Conservation (phyloP, 2,888 invertebrate species). For the Nomada flava region DNA sequence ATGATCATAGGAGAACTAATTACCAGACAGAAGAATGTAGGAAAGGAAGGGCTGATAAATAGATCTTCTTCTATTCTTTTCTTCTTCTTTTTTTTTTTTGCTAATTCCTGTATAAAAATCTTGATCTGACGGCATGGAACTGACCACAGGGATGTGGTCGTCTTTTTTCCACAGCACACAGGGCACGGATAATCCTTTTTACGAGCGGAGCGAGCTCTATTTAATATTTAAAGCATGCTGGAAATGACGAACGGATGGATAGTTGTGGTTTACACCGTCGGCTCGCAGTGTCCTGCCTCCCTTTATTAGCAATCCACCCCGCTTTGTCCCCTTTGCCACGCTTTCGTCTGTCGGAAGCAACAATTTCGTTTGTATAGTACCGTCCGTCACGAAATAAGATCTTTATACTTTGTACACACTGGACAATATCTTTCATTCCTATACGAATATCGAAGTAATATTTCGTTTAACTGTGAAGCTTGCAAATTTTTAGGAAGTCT, state of each 20-base stretch:
- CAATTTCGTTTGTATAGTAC: background rate
- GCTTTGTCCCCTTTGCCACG: slow-evolving; percentile 16
- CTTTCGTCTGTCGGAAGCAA: background rate
- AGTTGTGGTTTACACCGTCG: slow-evolving; percentile 78
- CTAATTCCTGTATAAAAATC: slow-evolving; percentile 43
- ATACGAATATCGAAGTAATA: background rate
- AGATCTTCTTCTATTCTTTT: slow-evolving; percentile 21
- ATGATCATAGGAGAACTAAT: background rate
- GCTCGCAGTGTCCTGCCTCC: slow-evolving; percentile 60
- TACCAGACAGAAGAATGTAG: background rate
- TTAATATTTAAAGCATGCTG: slow-evolving; percentile 83
- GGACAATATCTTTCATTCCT: too few species aligned
- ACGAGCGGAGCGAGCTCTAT: slow-evolving; percentile 80
- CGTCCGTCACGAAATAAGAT: background rate
- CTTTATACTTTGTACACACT: background rate
- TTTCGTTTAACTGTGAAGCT: background rate
- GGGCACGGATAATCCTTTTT: slow-evolving; percentile 78
- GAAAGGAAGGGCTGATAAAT: background rate
- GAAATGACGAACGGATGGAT: slow-evolving; percentile 81
- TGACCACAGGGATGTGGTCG: slow-evolving; percentile 52
- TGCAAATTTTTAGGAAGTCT: background rate
- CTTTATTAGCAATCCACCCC: slow-evolving; percentile 74
- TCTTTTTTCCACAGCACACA: slow-evolving; percentile 57
- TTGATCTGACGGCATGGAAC: slow-evolving; percentile 36
- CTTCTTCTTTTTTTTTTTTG: background rate